These are phyloP conservation scores for Drosophila nigrodunni DNA, from an alignment of 1,140 invertebrate species.

Conservation along the genomic window DNA sequence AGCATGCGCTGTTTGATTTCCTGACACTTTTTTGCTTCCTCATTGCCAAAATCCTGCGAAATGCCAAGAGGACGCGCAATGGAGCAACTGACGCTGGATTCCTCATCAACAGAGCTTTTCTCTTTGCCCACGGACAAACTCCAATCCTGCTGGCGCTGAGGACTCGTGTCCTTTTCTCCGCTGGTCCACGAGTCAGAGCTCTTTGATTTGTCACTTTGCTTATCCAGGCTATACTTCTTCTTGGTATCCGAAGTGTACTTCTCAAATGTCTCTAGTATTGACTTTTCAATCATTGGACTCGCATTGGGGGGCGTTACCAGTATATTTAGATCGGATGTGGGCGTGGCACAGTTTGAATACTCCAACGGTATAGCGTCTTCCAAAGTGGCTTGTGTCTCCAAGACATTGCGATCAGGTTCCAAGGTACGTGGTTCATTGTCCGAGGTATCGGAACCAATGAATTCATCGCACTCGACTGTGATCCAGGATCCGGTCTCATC, in stretches of 20 bases:
- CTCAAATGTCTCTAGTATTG: slow-evolving; percentile 74
- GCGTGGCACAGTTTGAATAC: slow-evolving; percentile 80
- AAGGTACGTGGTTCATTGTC: slow-evolving; percentile 82
- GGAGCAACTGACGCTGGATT: slow-evolving; percentile 91
- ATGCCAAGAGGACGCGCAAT: slow-evolving; percentile 91
- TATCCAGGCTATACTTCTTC: slow-evolving; percentile 86
- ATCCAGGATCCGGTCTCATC: slow-evolving; percentile 88
- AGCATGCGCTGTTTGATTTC: slow-evolving; percentile 82
- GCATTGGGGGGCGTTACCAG: slow-evolving; percentile 79
- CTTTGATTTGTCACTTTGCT: slow-evolving; percentile 88
- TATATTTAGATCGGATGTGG: slow-evolving; percentile 80
- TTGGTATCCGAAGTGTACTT: slow-evolving; percentile 71
- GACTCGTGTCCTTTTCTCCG: slow-evolving; percentile 87
- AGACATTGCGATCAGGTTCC: slow-evolving; percentile 76
- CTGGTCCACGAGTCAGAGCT: slow-evolving; percentile 89
- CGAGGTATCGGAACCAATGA: slow-evolving; percentile 86
- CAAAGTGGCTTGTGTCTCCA: slow-evolving; percentile 80
- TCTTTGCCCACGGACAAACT: slow-evolving; percentile 86
- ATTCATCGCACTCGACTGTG: slow-evolving; percentile 88
- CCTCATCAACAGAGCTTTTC: slow-evolving; percentile 89
- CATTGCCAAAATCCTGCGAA: slow-evolving; percentile 89
- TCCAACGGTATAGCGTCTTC: slow-evolving; percentile 78
- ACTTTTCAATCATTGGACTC: slow-evolving; percentile 81
- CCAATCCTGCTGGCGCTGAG: slow-evolving; percentile 77
- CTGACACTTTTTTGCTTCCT: slow-evolving; percentile 85